Percentiles rank a stretch among this genome's conserved stretches.
Evolutionary conservation across 2,888 invertebrate genomes (phyloP).

Genomic region (Apodemia mormo): DNA sequence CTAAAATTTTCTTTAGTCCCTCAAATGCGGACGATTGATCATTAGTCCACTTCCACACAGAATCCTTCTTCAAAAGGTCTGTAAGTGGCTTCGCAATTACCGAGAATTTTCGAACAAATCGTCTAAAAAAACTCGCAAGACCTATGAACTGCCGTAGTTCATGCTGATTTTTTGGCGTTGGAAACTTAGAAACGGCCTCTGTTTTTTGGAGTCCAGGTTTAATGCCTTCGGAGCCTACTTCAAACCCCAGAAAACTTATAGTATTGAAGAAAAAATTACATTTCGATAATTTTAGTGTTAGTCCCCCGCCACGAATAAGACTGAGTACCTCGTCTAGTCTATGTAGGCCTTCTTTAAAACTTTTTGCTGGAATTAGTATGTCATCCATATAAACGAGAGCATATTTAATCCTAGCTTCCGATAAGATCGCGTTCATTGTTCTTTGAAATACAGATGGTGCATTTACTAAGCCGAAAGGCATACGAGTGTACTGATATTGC

Average conservation of each 20-base stretch:
- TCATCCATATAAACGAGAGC: too few relatives aligned
- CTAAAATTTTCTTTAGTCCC: too few relatives aligned
- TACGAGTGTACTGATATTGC: too few relatives aligned
- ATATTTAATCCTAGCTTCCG: too few relatives aligned
- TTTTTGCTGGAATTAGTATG: too few relatives aligned
- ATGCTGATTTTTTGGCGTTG: slow-evolving; percentile 38
- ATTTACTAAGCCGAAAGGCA: too few relatives aligned
- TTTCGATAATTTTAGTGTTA: slow-evolving; percentile 22
- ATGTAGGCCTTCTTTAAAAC: slow-evolving; percentile 13
- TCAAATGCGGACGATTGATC: too few relatives aligned
- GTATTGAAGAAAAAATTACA: slow-evolving; percentile 19
- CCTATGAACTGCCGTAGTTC: slow-evolving; percentile 32
- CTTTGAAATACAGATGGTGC: too few relatives aligned
- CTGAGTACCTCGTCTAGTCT: slow-evolving; percentile 12
- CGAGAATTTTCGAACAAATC: slow-evolving; percentile 27
- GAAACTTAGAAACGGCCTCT: slow-evolving; percentile 37
- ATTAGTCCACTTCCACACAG: too few relatives aligned
- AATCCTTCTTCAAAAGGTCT: slow-evolving; percentile 34
- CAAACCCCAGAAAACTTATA: slow-evolving; percentile 37
- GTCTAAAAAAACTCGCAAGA: slow-evolving; percentile 26
- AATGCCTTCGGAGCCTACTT: slow-evolving; percentile 36
- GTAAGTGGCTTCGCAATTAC: slow-evolving; percentile 27
- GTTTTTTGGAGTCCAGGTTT: slow-evolving; percentile 39
- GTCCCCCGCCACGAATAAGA: not conserved
- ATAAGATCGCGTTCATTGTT: too few relatives aligned